Percentiles rank a stretch among this genome's conserved stretches.
Evolutionary conservation across 2,888 invertebrate species (phyloP).

Genomic region (Xanthia icteritia): DNA sequence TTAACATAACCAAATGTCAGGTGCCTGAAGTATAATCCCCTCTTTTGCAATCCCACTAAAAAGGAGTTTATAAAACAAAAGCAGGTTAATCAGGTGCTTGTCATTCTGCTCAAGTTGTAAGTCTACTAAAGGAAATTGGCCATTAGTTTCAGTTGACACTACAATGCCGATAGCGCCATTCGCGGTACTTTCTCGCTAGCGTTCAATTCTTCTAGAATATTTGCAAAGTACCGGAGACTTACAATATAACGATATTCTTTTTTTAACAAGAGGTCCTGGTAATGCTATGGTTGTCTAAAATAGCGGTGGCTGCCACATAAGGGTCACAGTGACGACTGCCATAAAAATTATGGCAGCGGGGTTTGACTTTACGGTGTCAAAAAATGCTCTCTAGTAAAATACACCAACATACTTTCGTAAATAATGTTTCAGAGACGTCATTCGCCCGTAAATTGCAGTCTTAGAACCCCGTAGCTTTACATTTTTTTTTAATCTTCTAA

Average conservation of each 20-base stretch:
- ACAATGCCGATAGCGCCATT: slow-evolving; percentile 10
- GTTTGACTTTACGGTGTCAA: too few relatives aligned
- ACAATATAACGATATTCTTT: too few relatives aligned
- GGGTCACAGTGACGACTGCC: too few relatives aligned
- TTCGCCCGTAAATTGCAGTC: neutral
- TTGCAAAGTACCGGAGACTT: slow-evolving; percentile 1
- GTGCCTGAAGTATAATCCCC: too few relatives aligned
- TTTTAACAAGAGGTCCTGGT: neutral
- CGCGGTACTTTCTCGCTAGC: neutral
- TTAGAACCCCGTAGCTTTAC: neutral
- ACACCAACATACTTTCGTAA: too few relatives aligned
- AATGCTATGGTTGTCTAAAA: neutral
- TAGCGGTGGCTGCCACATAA: neutral
- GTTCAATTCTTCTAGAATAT: slow-evolving; percentile 12
- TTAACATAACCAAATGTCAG: neutral
- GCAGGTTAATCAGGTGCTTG: slow-evolving; percentile 46
- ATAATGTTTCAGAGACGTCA: neutral
- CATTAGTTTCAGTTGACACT: slow-evolving; percentile 53
- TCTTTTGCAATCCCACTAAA: neutral
- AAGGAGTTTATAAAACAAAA: neutral
- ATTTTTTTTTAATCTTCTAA: neutral
- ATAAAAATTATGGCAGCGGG: too few relatives aligned
- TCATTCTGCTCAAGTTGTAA: slow-evolving; percentile 41
- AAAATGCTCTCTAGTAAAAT: too few relatives aligned
- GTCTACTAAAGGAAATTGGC: slow-evolving; percentile 51